Evolutionary conservation across 2,113 vertebrate species (phyloP).

Genomic region (Corvus cornix): DNA sequence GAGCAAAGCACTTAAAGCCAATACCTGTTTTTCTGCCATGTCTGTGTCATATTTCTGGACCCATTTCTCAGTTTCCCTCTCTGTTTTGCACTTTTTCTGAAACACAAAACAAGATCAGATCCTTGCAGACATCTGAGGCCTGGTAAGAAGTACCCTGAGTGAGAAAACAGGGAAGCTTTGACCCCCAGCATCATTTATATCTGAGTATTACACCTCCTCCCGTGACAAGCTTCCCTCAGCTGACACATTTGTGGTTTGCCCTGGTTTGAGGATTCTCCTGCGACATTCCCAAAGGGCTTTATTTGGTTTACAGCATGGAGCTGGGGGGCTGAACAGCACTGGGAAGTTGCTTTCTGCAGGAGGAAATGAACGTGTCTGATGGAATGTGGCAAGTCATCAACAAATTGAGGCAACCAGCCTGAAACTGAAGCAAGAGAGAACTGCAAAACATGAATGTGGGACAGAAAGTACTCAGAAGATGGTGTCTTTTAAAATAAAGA

Average conservation of each 20-base stretch:
- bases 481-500: background rate
- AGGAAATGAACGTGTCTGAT: background rate
- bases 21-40: conserved; percentile 86
- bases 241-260: background rate
- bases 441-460: background rate
- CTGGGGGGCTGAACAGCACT: background rate
- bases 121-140: background rate
- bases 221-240: background rate
- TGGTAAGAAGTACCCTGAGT: background rate
- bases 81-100: conserved; percentile 82
- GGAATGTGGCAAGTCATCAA: background rate
- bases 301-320: background rate
- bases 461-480: background rate
- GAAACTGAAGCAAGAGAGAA: background rate
- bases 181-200: background rate
- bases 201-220: background rate
- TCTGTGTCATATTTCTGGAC: conserved; percentile 83
- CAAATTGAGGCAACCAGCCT: background rate
- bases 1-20: background rate
- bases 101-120: conserved; percentile 7
- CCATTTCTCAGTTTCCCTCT: conserved; percentile 82
- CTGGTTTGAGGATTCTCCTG: background rate
- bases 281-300: background rate
- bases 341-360: background rate
- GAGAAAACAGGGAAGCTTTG: background rate